Evolutionary conservation across 2,113 vertebrate species (phyloP).

Genomic region (Microcebus murinus): DNA sequence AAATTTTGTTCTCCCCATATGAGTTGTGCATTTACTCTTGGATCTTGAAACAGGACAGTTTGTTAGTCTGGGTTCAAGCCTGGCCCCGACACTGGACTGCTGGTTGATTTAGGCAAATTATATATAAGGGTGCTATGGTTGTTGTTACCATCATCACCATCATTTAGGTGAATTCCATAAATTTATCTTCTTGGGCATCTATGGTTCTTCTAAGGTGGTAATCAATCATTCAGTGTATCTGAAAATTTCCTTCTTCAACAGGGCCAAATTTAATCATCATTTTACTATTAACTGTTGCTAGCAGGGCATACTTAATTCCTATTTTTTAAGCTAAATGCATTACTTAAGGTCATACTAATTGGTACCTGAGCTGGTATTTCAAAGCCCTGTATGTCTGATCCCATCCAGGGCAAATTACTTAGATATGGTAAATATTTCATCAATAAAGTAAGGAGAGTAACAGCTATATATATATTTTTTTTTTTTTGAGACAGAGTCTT

Average conservation of each 20-base stretch:
- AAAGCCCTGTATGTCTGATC: background rate
- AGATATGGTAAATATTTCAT: background rate
- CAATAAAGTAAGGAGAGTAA: background rate
- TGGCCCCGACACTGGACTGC: background rate
- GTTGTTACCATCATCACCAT: background rate
- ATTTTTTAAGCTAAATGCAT: constrained; percentile 28
- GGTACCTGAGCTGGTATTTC: background rate
- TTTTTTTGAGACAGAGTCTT: no score
- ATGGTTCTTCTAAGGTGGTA: background rate
- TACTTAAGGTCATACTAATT: background rate
- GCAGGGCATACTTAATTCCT: background rate
- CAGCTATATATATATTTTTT: no score
- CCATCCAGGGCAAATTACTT: background rate
- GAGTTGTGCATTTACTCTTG: background rate
- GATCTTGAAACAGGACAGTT: background rate
- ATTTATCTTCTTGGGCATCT: background rate
- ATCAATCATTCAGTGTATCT: background rate
- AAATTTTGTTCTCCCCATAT: background rate
- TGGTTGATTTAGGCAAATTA: background rate
- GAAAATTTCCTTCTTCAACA: background rate
- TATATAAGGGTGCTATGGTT: background rate
- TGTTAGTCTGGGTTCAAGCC: background rate
- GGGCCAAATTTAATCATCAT: background rate
- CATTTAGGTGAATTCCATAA: background rate
- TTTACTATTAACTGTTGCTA: background rate